Conservation (phyloP, 1,140 invertebrate species). For the Gryon sp. region DNA sequence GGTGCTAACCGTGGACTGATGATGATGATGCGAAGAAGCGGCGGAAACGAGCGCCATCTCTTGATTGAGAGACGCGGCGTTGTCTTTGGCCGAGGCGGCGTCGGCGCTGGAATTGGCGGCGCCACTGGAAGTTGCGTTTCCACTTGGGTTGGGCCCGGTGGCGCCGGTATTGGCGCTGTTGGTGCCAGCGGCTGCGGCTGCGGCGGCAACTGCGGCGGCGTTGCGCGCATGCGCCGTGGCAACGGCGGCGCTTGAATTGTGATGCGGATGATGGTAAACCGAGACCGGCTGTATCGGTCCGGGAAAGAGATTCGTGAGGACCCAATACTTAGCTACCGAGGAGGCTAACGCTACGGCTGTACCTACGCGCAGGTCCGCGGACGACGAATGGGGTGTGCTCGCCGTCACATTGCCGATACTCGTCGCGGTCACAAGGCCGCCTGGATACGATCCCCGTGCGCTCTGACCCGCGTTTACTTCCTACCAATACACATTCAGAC, state of each 20-base stretch:
- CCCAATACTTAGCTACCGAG: constrained; percentile 81
- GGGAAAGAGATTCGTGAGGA: constrained; percentile 80
- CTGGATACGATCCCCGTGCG: constrained; percentile 76
- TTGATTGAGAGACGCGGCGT: constrained; percentile 70
- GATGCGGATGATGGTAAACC: constrained; percentile 76
- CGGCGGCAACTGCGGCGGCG: constrained; percentile 64
- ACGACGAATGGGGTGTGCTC: constrained; percentile 73
- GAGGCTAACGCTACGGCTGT: constrained; percentile 79
- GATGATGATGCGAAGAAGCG: constrained; percentile 71
- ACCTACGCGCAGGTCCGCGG: constrained; percentile 79
- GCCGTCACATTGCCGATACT: constrained; percentile 77
- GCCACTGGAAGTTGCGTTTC: too few relatives aligned
- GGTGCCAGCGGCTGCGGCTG: constrained; percentile 60
- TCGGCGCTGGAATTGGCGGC: constrained; percentile 35
- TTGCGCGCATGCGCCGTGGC: constrained; percentile 64
- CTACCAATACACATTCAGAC: constrained; percentile 79
- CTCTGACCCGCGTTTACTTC: constrained; percentile 78
- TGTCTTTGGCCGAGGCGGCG: constrained; percentile 67
- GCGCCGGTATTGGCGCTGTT: constrained; percentile 34
- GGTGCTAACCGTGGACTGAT: constrained; percentile 74
- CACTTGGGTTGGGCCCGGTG: too few relatives aligned
- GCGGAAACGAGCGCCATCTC: constrained; percentile 74
- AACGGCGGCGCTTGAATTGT: constrained; percentile 67
- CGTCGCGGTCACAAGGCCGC: constrained; percentile 73
- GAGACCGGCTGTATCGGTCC: constrained; percentile 80